Conservation (phyloP, 2,888 invertebrate genomes). For the Phaonia tiefii region DNA sequence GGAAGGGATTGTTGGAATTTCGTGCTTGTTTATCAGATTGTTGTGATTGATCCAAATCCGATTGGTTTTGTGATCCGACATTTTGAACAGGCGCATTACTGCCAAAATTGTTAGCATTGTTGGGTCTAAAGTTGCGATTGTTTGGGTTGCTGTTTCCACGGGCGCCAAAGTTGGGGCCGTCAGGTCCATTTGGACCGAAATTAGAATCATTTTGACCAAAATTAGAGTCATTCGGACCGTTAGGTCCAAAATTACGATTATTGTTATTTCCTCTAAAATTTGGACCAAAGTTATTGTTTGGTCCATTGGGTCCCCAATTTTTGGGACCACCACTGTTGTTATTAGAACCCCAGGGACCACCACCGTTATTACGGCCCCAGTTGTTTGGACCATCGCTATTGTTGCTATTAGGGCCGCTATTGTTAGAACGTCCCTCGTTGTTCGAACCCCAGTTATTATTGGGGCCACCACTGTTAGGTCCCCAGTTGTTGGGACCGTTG, state of each 20-base stretch:
- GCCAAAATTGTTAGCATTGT: constrained; percentile 44
- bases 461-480: constrained; percentile 40
- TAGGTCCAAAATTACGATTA: constrained; percentile 48
- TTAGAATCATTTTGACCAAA: constrained; percentile 66
- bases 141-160: constrained; percentile 57
- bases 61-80: constrained; percentile 20
- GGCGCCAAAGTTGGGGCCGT: constrained; percentile 63
- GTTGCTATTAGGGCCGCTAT: constrained; percentile 19
- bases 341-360: constrained; percentile 11
- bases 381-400: constrained; percentile 48
- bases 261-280: constrained; percentile 16
- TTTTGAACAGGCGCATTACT: constrained; percentile 42
- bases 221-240: constrained; percentile 55
- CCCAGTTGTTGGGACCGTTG: constrained; percentile 49
- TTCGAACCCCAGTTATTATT: constrained; percentile 43
- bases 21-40: constrained; percentile 45
- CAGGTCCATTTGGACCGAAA: constrained; percentile 66
- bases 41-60: constrained; percentile 4
- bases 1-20: constrained; percentile 72
- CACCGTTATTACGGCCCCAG: constrained; percentile 30
- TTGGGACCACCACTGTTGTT: not conserved
- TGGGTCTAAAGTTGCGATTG: constrained; percentile 48
- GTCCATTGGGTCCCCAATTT: constrained; percentile 11
- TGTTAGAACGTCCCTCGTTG: constrained; percentile 15
- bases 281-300: constrained; percentile 33